phyloP scores from a whole-genome alignment of 2,113 vertebrate species.

The Telmatochromis sp. region DNA sequence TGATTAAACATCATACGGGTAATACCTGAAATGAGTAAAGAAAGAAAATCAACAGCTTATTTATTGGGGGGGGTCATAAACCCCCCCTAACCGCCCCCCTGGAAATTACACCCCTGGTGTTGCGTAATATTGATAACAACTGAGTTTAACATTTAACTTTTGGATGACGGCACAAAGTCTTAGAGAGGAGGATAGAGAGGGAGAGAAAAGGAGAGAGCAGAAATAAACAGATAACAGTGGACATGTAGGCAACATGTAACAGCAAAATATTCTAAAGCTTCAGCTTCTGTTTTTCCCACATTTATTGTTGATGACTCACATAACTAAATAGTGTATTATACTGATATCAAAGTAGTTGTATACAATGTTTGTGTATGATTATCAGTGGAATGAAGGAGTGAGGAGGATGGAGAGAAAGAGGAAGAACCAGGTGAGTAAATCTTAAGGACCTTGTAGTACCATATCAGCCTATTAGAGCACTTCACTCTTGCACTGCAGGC shows the following conservation, averaged over 20 bases:
- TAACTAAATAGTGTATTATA: neutral
- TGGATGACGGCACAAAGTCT: neutral
- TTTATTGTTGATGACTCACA: neutral
- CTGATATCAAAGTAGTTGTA: neutral
- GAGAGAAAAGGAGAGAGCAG: neutral
- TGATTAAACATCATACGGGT: neutral
- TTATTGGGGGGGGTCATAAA: neutral
- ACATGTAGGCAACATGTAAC: neutral
- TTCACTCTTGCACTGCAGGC: rapidly evolving
- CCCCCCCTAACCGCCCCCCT: neutral
- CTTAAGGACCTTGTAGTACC: neutral
- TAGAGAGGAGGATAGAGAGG: neutral
- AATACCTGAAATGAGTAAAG: neutral
- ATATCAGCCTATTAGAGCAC: neutral
- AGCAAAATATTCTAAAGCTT: neutral
- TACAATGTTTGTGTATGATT: neutral
- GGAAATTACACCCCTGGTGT: neutral
- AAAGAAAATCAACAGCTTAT: neutral
- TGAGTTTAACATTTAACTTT: neutral
- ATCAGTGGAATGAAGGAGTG: neutral
- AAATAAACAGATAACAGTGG: neutral
- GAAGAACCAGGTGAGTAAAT: neutral
- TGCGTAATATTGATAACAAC: neutral
- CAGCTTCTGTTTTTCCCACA: neutral
- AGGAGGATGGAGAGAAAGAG: neutral